A percentile compares a stretch with the other conserved stretches of the same genome.
Conservation (phyloP, 2,888 invertebrate genomes). For the Cheilosia scutellata region DNA sequence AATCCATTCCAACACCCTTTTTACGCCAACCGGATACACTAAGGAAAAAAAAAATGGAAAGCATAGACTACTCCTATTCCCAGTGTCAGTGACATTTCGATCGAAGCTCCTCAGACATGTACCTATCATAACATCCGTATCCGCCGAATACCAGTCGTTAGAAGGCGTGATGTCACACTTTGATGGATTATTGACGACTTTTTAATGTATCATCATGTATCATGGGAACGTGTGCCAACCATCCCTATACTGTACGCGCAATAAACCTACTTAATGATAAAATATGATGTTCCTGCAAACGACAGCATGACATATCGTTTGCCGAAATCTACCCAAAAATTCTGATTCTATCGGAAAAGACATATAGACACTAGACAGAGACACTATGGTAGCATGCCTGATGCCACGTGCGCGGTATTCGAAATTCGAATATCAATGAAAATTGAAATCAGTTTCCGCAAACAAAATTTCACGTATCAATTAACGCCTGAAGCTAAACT, state of each 20-base stretch:
- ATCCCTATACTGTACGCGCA: background rate
- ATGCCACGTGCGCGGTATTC: background rate
- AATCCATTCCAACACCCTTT: too few relatives aligned
- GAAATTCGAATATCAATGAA: conserved; percentile 44
- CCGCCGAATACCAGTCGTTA: conserved; percentile 65
- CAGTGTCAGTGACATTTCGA: conserved; percentile 29
- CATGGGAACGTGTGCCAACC: background rate
- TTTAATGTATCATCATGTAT: conserved; percentile 68
- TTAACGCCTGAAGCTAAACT: conserved; percentile 39
- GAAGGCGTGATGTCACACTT: conserved; percentile 65
- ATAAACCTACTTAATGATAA: conserved; percentile 57
- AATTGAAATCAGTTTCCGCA: conserved; percentile 43
- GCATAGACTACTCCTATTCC: too few relatives aligned
- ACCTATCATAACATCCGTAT: conserved; percentile 53
- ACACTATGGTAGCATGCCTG: background rate
- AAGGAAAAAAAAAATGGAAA: too few relatives aligned
- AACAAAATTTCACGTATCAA: conserved; percentile 66
- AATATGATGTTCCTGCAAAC: conserved; percentile 50
- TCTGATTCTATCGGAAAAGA: background rate
- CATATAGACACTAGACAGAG: background rate
- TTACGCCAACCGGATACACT: too few relatives aligned
- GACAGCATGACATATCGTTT: conserved; percentile 52
- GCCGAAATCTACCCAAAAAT: conserved; percentile 12
- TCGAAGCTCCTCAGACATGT: conserved; percentile 26
- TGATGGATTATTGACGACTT: conserved; percentile 75